These are phyloP conservation scores for Candidula unifasciata DNA, from an alignment of 2,888 invertebrate species.

Conservation along the genomic window DNA sequence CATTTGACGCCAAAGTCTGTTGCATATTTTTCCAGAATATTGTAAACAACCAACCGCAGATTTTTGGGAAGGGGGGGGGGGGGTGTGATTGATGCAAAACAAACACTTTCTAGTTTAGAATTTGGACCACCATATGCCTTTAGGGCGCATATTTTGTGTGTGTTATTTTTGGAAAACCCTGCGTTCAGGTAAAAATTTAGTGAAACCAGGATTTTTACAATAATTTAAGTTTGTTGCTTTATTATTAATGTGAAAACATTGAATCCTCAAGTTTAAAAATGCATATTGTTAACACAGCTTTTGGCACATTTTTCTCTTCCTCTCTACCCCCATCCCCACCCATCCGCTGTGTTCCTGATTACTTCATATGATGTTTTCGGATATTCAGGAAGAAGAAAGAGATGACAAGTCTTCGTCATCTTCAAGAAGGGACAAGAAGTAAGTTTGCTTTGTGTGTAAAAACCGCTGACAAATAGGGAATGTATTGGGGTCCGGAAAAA, in stretches of 20 bases:
- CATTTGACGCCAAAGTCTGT: too few relatives aligned
- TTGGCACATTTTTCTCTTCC: slow-evolving; percentile 61
- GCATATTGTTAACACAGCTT: slow-evolving; percentile 22
- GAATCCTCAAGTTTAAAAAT: background rate
- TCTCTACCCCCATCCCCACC: slow-evolving; percentile 58
- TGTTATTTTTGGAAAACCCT: too few relatives aligned
- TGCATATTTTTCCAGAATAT: too few relatives aligned
- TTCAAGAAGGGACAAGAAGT: slow-evolving; percentile 56
- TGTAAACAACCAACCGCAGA: too few relatives aligned
- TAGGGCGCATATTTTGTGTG: too few relatives aligned
- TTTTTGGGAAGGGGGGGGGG: too few relatives aligned
- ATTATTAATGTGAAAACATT: background rate
- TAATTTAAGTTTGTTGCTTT: background rate
- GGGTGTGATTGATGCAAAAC: too few relatives aligned
- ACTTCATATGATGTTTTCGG: slow-evolving; percentile 69
- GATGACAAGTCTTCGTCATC: slow-evolving; percentile 51
- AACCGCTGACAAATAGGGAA: too few relatives aligned
- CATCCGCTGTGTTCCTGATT: slow-evolving; percentile 63
- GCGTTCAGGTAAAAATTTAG: too few relatives aligned
- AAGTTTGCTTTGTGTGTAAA: slow-evolving; percentile 29
- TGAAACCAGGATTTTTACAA: too few relatives aligned
- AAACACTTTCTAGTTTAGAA: background rate
- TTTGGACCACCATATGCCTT: background rate
- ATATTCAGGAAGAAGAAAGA: slow-evolving; percentile 56
- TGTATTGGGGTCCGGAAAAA: too few relatives aligned